Evolutionary conservation across 2,888 invertebrate genomes (phyloP), one percentile per base, ranked within the genome.

Genomic region (Apeira syringaria): DNA sequence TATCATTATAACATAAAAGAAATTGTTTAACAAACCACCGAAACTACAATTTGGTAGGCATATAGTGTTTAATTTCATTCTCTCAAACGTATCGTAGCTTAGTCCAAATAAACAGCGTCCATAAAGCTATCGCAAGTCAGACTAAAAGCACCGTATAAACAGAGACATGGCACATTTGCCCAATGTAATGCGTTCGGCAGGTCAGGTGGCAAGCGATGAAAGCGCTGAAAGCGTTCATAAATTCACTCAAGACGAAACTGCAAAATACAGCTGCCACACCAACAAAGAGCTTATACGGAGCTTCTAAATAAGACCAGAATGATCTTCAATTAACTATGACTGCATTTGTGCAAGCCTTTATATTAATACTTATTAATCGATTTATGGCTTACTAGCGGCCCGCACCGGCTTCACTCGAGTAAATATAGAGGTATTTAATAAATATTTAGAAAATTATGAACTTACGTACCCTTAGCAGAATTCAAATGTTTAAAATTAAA

Each of bases 191-290:
- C 74, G 72, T 77, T 71, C 59, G 71, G 64, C 72, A 85, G 87
- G 88, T 87, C 87, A 89, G 88, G 84, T 87, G 84, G 85, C 84
- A 80, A 75, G 78, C 77, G 84, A 73, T 85, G 80, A 81, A 78
- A 86, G 85, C 80, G 69, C 72, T 83, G 75, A 84, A 80, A 82
- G 82, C 81, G 71, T 83, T 82, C 86, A 87, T 87, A 88, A 88
- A 87, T 88, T 87, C 77, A 69, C 76, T 66, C 68, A 72, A 70
- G 69, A 75, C 74, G 74, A 74, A 69, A 68, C 74, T 68, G 71
- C 68, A 74, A 73, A 75, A 67, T 80, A 66, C 86, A 86, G 84
- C 79, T 87, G 85, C 69, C 69, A 64, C 68, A 68, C 64, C 64
- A 67, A 53, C 56, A 53, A 58, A 61, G 62, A 34, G 20, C 35